A percentile compares a stretch with the other conserved stretches of the same genome.
Conservation (phyloP, 2,113 vertebrate species). For the Percina caprodes region DNA sequence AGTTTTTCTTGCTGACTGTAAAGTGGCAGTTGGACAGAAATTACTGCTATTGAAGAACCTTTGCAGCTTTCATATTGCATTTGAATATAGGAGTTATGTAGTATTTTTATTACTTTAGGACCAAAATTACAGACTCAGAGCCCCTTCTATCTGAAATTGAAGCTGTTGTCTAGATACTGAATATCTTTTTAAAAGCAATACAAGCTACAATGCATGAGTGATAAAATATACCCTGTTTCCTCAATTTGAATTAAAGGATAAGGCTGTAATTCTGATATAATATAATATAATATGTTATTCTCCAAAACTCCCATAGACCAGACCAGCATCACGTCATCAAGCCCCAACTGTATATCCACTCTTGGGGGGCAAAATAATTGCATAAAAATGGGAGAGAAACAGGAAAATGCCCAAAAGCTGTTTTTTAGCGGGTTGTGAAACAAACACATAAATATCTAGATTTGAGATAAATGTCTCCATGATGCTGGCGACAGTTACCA, state of each 20-base stretch:
- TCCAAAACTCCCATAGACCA: neutral
- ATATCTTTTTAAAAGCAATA: neutral
- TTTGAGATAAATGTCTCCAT: no score
- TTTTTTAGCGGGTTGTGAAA: no score
- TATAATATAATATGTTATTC: neutral
- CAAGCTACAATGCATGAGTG: neutral
- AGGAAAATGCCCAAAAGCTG: no score
- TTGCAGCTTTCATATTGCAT: conserved; percentile 4
- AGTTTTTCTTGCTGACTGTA: conserved; percentile 23
- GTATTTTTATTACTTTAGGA: neutral
- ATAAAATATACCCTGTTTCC: neutral
- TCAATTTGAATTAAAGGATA: neutral
- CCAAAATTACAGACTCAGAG: neutral
- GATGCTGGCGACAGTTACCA: no score
- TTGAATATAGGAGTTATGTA: neutral
- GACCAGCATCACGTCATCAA: no score
- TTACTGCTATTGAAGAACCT: conserved; percentile 10
- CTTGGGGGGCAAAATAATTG: no score
- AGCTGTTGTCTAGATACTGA: neutral
- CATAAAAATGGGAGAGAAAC: no score
- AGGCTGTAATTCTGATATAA: neutral
- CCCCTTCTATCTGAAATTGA: neutral
- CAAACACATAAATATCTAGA: no score
- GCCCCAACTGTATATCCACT: no score
- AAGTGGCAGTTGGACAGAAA: conserved; percentile 2